These are phyloP conservation scores for Oriolus oriolus DNA, from an alignment of 2,113 vertebrate genomes.

Conservation along the genomic window DNA sequence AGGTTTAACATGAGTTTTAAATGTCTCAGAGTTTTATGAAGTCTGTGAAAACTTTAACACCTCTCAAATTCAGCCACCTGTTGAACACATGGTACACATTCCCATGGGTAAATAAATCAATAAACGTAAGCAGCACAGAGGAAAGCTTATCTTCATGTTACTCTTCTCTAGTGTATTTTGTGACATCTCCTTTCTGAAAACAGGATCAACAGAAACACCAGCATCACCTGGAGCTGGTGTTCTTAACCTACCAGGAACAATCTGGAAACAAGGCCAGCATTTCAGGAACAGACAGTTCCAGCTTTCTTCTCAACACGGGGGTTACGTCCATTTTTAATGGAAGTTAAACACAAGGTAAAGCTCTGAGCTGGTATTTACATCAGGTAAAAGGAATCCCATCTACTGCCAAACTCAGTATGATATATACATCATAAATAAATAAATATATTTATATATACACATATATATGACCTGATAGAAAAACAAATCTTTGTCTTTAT, in stretches of 20 bases:
- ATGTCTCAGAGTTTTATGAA: rapidly evolving
- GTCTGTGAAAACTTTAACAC: background rate
- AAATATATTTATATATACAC: rapidly evolving
- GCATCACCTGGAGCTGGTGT: background rate
- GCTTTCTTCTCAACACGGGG: background rate
- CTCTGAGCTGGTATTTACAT: background rate
- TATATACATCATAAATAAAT: rapidly evolving
- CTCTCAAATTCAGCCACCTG: background rate
- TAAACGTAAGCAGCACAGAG: background rate
- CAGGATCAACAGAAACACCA: background rate
- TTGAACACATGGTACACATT: background rate
- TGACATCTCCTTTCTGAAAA: background rate
- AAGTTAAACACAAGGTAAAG: background rate
- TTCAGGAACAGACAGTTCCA: background rate
- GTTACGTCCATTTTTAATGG: background rate
- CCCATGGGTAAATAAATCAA: background rate
- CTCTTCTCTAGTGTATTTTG: background rate
- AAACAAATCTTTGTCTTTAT: background rate
- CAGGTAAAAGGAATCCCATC: background rate
- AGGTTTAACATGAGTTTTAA: background rate
- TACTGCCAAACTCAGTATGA: background rate
- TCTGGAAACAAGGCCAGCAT: background rate
- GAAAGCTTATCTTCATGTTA: background rate
- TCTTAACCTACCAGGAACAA: background rate
- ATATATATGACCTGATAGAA: rapidly evolving